Percentiles rank a stretch among this genome's conserved stretches.
Conservation (phyloP, 2,797 vertebrate genomes). For the Harpagifer antarcticus region DNA sequence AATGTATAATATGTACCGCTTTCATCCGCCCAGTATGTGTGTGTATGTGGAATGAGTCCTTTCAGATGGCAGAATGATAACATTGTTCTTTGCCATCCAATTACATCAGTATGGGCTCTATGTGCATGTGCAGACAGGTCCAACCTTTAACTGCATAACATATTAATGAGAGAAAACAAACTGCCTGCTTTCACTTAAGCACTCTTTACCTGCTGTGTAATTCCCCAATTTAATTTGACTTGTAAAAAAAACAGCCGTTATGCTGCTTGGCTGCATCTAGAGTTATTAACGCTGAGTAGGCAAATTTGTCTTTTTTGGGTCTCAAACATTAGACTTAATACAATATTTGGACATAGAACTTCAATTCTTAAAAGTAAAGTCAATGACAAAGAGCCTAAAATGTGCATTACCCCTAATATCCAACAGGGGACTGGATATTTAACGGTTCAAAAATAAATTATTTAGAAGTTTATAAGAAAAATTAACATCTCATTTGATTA, state of each 20-base stretch:
- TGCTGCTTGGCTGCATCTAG: background rate
- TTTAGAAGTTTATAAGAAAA: no score
- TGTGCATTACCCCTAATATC: no score
- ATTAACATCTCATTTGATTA: no score
- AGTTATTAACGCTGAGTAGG: background rate
- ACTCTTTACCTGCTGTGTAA: background rate
- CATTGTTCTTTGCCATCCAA: constrained; percentile 43
- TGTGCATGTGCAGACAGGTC: constrained; percentile 44
- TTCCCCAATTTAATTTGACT: background rate
- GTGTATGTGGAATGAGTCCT: constrained; percentile 10
- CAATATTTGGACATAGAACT: no score
- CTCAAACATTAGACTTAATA: background rate
- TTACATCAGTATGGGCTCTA: constrained; percentile 37
- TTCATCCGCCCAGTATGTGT: constrained; percentile 40
- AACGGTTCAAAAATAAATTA: no score
- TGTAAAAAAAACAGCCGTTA: background rate
- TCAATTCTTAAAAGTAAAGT: no score
- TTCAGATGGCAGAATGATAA: constrained; percentile 62
- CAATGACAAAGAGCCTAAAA: no score
- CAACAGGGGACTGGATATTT: no score
- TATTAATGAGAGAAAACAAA: constrained; percentile 42
- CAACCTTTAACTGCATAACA: constrained; percentile 32
- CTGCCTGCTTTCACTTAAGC: constrained; percentile 6
- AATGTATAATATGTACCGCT: constrained; percentile 40
- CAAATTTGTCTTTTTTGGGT: background rate